Conservation (phyloP, 2,797 vertebrate species). For the Lutjanus campechanus region DNA sequence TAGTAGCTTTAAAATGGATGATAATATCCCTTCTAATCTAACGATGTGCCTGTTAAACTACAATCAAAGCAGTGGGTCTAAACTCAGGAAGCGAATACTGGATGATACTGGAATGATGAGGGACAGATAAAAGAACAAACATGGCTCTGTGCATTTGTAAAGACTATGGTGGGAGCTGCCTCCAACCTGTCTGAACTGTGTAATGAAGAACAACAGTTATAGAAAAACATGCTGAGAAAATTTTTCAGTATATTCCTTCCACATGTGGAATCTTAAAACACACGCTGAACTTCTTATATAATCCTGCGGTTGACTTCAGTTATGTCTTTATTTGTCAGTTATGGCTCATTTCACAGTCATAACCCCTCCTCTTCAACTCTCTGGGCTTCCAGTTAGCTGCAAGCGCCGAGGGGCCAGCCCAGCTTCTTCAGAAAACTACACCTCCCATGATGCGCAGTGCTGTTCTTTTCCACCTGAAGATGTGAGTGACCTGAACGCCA, state of each 20-base stretch:
- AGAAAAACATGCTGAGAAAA: not conserved
- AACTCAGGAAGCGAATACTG: not conserved
- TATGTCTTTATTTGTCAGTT: not conserved
- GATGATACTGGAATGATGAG: not conserved
- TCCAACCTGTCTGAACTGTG: not conserved
- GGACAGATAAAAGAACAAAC: not conserved
- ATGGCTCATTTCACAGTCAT: not conserved
- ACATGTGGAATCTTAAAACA: too few relatives aligned
- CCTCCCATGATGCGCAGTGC: constrained; percentile 81
- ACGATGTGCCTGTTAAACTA: too few relatives aligned
- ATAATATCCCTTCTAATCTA: too few relatives aligned
- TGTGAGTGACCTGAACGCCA: constrained; percentile 86
- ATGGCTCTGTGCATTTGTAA: not conserved
- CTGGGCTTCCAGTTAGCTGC: constrained; percentile 67
- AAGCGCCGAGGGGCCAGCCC: constrained; percentile 80
- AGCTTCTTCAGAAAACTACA: constrained; percentile 81
- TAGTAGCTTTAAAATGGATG: too few relatives aligned
- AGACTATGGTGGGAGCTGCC: not conserved
- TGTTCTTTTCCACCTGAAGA: constrained; percentile 80
- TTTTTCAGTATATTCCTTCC: too few relatives aligned
- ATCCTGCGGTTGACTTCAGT: too few relatives aligned
- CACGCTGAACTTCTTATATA: not conserved
- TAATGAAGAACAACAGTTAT: not conserved
- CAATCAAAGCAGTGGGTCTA: not conserved
- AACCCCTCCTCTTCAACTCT: not conserved